Percentiles rank a stretch among this genome's conserved stretches.
These are phyloP conservation scores for Maconellicoccus hirsutus DNA, from an alignment of 1,140 invertebrate species.

Conservation along the genomic window DNA sequence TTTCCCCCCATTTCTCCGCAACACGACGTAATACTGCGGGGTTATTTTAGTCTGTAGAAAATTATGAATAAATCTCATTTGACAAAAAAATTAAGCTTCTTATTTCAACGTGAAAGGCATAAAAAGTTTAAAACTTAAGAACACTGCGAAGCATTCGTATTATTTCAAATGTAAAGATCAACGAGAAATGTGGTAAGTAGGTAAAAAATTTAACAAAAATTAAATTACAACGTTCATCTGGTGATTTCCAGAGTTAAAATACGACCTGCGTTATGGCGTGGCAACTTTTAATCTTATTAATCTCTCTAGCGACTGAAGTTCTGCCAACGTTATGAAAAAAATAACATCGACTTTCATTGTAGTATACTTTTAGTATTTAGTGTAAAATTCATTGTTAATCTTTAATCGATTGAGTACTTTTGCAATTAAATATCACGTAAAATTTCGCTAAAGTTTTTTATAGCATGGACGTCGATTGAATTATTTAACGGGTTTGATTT, in stretches of 20 bases:
- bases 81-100: neutral
- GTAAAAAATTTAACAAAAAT: neutral
- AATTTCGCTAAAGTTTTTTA: too few relatives aligned
- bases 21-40: neutral
- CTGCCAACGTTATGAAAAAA: neutral
- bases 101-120: neutral
- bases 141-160: neutral
- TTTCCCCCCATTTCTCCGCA: neutral
- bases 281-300: slow-evolving; percentile 9
- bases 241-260: neutral
- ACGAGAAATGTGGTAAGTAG: neutral
- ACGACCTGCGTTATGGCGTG: neutral
- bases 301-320: neutral
- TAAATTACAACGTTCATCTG: neutral
- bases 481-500: too few relatives aligned
- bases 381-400: too few relatives aligned
- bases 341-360: neutral
- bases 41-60: neutral
- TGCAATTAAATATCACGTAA: too few relatives aligned
- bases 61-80: slow-evolving; percentile 1
- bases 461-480: too few relatives aligned
- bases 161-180: neutral
- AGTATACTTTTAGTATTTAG: too few relatives aligned
- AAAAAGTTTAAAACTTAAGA: neutral
- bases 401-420: too few relatives aligned